A percentile compares a stretch with the other conserved stretches of the same genome.
Evolutionary conservation across 2,888 invertebrate genomes (phyloP).

Genomic region (Dasypolia templi): DNA sequence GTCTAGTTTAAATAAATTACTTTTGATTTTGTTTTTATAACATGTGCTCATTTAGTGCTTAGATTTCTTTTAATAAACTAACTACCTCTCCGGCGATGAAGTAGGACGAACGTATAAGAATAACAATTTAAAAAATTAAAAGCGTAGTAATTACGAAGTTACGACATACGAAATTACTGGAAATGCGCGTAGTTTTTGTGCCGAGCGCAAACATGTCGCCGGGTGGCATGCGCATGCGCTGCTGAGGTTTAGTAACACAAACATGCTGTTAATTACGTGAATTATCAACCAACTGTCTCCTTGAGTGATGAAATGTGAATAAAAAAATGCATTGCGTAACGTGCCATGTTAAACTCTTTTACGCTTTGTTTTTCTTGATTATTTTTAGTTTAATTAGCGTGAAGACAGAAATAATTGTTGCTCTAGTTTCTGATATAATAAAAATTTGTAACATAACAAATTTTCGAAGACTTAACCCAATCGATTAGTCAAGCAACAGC

Average conservation of each 20-base stretch:
- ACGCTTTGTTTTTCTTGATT: constrained; percentile 59
- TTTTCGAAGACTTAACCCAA: constrained; percentile 12
- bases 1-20: too few species aligned
- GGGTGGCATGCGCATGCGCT: constrained; percentile 72
- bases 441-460: constrained; percentile 15
- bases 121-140: constrained; percentile 68
- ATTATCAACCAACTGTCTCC: constrained; percentile 83
- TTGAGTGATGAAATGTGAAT: constrained; percentile 82
- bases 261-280: constrained; percentile 83
- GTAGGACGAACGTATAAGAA: constrained; percentile 52
- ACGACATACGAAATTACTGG: constrained; percentile 77
- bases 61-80: constrained; percentile 25
- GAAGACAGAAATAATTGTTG: constrained; percentile 24
- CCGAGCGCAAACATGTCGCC: constrained; percentile 74
- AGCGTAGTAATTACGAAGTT: constrained; percentile 78
- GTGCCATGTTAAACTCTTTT: constrained; percentile 67
- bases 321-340: constrained; percentile 84
- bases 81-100: constrained; percentile 37
- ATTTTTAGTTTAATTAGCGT: constrained; percentile 52
- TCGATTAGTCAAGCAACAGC: constrained; percentile 21
- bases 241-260: constrained; percentile 75
- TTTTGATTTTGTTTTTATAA: too few species aligned
- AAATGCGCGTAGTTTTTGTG: constrained; percentile 81
- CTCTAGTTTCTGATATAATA: constrained; percentile 39
- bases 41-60: neutral